Evolutionary conservation across 2,113 vertebrate species (phyloP).

Genomic region (Myiagra hebetior): DNA sequence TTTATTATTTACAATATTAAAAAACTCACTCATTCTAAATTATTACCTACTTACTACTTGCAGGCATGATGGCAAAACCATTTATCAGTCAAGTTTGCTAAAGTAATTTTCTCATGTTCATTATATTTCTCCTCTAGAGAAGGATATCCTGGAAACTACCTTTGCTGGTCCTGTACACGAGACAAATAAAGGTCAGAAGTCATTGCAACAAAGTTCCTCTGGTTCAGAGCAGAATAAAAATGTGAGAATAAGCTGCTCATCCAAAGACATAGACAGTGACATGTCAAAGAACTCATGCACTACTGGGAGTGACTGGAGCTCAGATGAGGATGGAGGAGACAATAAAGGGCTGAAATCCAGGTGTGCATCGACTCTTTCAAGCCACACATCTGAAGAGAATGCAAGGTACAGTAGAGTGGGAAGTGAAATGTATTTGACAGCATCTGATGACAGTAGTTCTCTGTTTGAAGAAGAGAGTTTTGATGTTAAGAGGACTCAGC

Average conservation of each 20-base stretch:
- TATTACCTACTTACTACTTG: neutral
- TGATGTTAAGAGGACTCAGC: constrained; percentile 72
- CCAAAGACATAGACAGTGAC: constrained; percentile 48
- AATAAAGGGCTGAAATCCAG: constrained; percentile 65
- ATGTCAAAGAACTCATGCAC: constrained; percentile 68
- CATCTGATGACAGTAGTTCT: constrained; percentile 92
- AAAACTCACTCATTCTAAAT: neutral
- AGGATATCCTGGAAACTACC: constrained; percentile 67
- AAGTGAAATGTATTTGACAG: constrained; percentile 87
- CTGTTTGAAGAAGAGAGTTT: constrained; percentile 86
- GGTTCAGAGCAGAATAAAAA: constrained; percentile 56
- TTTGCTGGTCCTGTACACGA: constrained; percentile 41
- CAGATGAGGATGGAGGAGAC: constrained; percentile 74
- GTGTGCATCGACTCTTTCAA: constrained; percentile 75
- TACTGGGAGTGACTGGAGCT: constrained; percentile 76
- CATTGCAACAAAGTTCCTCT: constrained; percentile 37
- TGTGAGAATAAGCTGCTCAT: constrained; percentile 35
- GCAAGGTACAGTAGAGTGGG: constrained; percentile 72
- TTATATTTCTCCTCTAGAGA: constrained; percentile 71
- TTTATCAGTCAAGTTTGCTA: neutral
- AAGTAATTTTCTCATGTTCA: constrained; percentile 21
- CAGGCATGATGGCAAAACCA: neutral
- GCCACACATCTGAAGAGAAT: constrained; percentile 78
- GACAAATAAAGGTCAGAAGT: constrained; percentile 58
- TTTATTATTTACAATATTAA: neutral